Conservation (phyloP, 2,113 vertebrate species). For the Lepus timidus region DNA sequence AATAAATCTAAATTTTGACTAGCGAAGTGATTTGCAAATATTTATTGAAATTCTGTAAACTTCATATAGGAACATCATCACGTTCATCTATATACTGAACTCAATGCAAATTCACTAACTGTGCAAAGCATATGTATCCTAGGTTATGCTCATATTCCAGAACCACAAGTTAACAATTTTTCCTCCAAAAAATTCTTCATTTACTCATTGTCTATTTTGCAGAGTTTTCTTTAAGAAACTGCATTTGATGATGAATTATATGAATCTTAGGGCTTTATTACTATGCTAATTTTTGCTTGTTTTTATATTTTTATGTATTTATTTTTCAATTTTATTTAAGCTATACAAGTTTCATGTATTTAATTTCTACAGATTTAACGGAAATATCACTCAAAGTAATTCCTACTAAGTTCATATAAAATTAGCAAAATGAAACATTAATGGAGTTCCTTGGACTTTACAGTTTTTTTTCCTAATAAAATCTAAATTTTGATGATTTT, state of each 20-base stretch:
- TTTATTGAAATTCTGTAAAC: not conserved
- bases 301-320: too few species aligned
- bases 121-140: not conserved
- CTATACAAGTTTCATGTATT: too few species aligned
- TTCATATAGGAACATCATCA: not conserved
- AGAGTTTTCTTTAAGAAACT: not conserved
- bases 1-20: conserved; percentile 22
- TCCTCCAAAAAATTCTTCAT: not conserved
- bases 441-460: not conserved
- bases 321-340: too few species aligned
- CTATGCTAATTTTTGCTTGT: not conserved
- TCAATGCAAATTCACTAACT: not conserved
- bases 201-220: not conserved
- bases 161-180: not conserved
- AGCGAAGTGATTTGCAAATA: not conserved
- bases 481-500: not conserved
- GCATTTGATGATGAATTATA: not conserved
- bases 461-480: not conserved
- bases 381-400: conserved; percentile 33
- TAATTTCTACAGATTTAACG: not conserved
- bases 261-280: not conserved
- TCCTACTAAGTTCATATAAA: conserved; percentile 3
- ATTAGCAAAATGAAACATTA: conserved; percentile 13
- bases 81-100: not conserved
- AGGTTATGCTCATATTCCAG: not conserved